Percentiles rank a stretch among this genome's conserved stretches.
These are phyloP conservation scores for Sphyrna mokarran DNA, from an alignment of 2,113 vertebrate genomes.

Conservation along the genomic window DNA sequence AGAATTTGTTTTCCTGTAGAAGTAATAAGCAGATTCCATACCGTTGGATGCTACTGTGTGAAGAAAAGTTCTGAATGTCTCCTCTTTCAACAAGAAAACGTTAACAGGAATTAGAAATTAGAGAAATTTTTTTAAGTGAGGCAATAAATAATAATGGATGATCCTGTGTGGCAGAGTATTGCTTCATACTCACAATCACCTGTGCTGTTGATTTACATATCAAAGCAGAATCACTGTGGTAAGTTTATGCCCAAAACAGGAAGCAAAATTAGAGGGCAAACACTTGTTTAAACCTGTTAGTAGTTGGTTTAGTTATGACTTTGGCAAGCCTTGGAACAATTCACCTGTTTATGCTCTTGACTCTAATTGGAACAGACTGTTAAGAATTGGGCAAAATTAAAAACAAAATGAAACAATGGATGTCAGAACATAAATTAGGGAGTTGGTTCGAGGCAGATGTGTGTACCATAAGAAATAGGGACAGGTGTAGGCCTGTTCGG, in stretches of 20 bases:
- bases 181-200: background rate
- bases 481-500: no score
- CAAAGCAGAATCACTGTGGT: background rate
- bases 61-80: background rate
- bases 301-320: background rate
- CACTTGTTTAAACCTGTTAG: background rate
- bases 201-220: background rate
- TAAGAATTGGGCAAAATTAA: no score
- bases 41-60: background rate
- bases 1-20: background rate
- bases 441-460: no score
- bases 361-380: background rate
- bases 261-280: background rate
- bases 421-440: no score
- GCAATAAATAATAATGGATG: background rate
- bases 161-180: background rate
- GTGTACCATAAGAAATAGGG: no score
- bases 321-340: background rate
- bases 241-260: background rate
- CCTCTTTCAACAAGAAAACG: background rate
- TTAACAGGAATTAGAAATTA: background rate
- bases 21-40: background rate
- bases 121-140: background rate
- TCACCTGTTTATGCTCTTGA: background rate
- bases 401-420: no score